Percentiles rank a stretch among this genome's conserved stretches.
Conservation (phyloP, 2,797 vertebrate species). For the Pagetopsis macropterus region DNA sequence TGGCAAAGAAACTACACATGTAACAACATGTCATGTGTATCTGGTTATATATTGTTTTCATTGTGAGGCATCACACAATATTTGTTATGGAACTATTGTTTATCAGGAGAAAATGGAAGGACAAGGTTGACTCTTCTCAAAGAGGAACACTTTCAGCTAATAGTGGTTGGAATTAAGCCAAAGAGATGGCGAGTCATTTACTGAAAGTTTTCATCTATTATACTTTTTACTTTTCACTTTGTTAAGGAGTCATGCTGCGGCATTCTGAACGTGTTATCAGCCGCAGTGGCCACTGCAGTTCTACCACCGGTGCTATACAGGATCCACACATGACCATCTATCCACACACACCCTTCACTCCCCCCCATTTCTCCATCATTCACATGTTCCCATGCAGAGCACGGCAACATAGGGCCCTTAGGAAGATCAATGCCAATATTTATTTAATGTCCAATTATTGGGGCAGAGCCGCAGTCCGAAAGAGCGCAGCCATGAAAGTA, state of each 20-base stretch:
- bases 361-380: slow-evolving; percentile 6
- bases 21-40: neutral
- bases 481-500: slow-evolving; percentile 53
- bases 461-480: slow-evolving; percentile 29
- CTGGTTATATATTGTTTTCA: neutral
- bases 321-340: neutral
- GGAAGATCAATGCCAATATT: slow-evolving; percentile 72
- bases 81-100: neutral
- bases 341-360: slow-evolving; percentile 8
- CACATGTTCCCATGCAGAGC: slow-evolving; percentile 43
- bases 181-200: slow-evolving; percentile 8
- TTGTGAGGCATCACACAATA: neutral
- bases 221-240: neutral
- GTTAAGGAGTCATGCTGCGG: neutral
- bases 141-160: neutral
- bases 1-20: neutral
- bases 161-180: slow-evolving; percentile 7
- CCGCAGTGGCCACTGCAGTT: neutral
- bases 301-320: neutral
- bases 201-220: neutral
- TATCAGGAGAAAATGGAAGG: neutral
- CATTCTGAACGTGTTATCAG: neutral
- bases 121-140: neutral
- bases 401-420: slow-evolving; percentile 18
- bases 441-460: slow-evolving; percentile 72